Base-by-base conservation (phyloP, 2,113 vertebrate genomes). In the Puffinus mauretanicus region DNA sequence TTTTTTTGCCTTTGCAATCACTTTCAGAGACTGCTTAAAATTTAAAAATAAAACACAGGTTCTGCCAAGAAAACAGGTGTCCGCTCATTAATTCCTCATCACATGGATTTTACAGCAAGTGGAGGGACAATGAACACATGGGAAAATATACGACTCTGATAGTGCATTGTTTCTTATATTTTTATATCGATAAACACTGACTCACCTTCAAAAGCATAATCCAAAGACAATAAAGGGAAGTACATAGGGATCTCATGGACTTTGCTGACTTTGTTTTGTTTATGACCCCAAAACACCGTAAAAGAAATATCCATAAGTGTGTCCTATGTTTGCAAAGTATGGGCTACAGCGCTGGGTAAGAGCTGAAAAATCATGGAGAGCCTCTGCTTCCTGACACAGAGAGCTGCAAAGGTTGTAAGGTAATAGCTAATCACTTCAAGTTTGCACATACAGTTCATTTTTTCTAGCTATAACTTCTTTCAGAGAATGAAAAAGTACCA, bases 131-230 rank as follows among this genome's bases (percentile, higher is more conserved):
- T 20, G 92, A 51, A 36, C 96, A 92, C 83, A 46, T 79, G 95
- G 88, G 91, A 72, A 93, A 94, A 15, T 51, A 13, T 34, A 62
- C 13, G 0, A 27, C 61, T 42, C 94, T 86, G 88, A 19, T 77
- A 34, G 79, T 14, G 57, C 94, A 91, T 97, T 96, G 96, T 96
- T 96, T 32, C 82, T 95, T 32, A 67, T 1, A 36, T 70, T 96
- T 92, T 95, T 90, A 58, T 93, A 94, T 94, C 24, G 55, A 92
- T 78, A 96, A 96, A 95, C 95, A 91, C 91, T 96, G 97, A 95
- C 88, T 97, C 93, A 95, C 95, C 82, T 96, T 64, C 87, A 90
- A 30, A 92, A 94, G 71, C 87, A 38, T 2, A 82, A 89, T 25
- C 75, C 89, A 26, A 64, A 85, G 47, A 95, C 93, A 97, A 96